phyloP scores from a whole-genome alignment of 1,140 invertebrate species.

The Micrasema longulum region DNA sequence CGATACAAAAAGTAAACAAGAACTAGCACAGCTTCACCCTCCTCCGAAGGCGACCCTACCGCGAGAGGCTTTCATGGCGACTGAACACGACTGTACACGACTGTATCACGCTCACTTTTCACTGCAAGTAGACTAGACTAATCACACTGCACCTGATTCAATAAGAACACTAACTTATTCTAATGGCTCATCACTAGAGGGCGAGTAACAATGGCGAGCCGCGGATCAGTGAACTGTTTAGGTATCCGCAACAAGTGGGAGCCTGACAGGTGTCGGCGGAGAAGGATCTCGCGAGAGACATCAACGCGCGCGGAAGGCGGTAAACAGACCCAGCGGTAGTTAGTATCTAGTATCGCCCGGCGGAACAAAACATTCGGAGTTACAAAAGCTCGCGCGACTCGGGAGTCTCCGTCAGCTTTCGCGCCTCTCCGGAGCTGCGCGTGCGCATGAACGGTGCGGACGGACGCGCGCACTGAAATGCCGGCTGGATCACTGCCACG shows the following conservation, averaged over 20 bases:
- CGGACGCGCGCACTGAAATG: constrained; percentile 45
- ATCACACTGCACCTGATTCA: constrained; percentile 26
- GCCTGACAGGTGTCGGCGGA: constrained; percentile 23
- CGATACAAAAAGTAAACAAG: not conserved
- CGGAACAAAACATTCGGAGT: constrained; percentile 10
- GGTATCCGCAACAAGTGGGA: constrained; percentile 15
- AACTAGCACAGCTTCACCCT: constrained; percentile 10
- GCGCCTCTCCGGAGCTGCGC: constrained; percentile 36
- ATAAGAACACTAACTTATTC: constrained; percentile 9
- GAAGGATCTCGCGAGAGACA: constrained; percentile 11
- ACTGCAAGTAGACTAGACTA: constrained; percentile 6
- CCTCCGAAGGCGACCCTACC: constrained; percentile 23
- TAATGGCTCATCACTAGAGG: constrained; percentile 10
- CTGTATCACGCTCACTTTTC: constrained; percentile 12
- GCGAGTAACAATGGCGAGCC: not conserved
- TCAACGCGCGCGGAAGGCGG: constrained; percentile 27
- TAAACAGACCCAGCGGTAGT: constrained; percentile 13
- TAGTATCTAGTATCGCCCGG: constrained; percentile 5
- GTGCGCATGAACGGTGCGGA: constrained; percentile 30
- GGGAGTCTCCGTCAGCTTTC: constrained; percentile 31
- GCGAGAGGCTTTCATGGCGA: constrained; percentile 6
- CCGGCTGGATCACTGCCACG: constrained; percentile 42
- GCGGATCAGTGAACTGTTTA: not conserved
- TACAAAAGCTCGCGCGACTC: constrained; percentile 33
- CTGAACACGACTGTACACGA: not conserved